Conservation (phyloP, 2,113 vertebrate species). For the Notechis scutatus region DNA sequence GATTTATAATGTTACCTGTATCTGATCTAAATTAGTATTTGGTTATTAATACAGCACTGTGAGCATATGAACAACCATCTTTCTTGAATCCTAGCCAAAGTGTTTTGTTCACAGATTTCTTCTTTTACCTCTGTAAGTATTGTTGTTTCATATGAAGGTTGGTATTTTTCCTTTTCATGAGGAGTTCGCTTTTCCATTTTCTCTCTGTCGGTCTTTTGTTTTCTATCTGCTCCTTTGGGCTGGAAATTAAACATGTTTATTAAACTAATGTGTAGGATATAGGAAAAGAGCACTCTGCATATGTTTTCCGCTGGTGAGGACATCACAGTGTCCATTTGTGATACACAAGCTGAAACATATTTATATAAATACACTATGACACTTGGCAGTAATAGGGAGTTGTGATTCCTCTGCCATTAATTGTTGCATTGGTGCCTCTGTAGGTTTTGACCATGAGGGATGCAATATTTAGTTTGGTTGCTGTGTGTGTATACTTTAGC, state of each 20-base stretch:
- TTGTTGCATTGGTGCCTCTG: background rate
- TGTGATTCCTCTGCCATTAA: background rate
- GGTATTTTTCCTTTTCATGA: slow-evolving; percentile 97
- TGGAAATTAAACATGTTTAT: slow-evolving; percentile 49
- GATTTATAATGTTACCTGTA: background rate
- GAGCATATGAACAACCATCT: background rate
- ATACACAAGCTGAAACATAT: no score
- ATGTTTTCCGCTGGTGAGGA: background rate
- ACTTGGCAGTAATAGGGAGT: background rate
- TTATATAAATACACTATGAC: background rate
- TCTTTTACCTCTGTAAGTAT: slow-evolving; percentile 90
- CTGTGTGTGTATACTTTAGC: background rate
- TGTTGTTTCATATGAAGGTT: slow-evolving; percentile 96
- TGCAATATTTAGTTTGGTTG: background rate
- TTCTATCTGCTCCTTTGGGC: slow-evolving; percentile 98
- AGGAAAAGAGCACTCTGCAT: background rate
- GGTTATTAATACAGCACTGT: background rate
- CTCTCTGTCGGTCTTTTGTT: slow-evolving; percentile 95
- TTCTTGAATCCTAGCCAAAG: accelerated
- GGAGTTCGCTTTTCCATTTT: slow-evolving; percentile 97
- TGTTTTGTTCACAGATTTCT: accelerated
- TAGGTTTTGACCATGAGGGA: background rate
- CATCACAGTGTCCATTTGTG: background rate
- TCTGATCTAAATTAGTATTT: background rate
- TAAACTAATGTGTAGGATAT: background rate